These are phyloP conservation scores for Campoletis raptor DNA, from an alignment of 2,888 invertebrate genomes.

Conservation along the genomic window DNA sequence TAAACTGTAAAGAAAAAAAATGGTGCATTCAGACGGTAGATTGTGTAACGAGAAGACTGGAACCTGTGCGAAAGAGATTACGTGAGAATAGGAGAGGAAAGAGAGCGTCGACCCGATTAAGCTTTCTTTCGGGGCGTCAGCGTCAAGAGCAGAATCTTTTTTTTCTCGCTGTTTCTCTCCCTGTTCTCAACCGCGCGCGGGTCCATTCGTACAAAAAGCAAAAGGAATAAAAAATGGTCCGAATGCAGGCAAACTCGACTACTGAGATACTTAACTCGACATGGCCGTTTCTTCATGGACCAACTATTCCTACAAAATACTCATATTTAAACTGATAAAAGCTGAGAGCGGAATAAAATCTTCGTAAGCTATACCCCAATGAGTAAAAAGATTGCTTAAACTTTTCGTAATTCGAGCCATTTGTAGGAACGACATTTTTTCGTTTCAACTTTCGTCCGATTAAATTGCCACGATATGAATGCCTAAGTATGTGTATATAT, in stretches of 20 bases:
- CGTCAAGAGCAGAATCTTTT: constrained; percentile 14
- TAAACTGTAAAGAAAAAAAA: background rate
- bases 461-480: background rate
- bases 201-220: constrained; percentile 19
- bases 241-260: constrained; percentile 59
- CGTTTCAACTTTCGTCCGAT: background rate
- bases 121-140: constrained; percentile 57
- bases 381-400: constrained; percentile 47
- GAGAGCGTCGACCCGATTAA: constrained; percentile 56
- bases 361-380: constrained; percentile 21
- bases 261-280: constrained; percentile 52
- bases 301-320: background rate
- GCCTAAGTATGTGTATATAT: background rate
- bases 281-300: constrained; percentile 6
- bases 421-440: constrained; percentile 15
- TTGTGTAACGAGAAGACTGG: constrained; percentile 22
- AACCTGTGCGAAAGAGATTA: constrained; percentile 56
- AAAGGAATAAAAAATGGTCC: constrained; percentile 39
- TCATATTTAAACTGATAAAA: constrained; percentile 50
- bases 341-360: constrained; percentile 24
- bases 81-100: constrained; percentile 33
- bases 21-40: constrained; percentile 15
- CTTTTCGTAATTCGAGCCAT: constrained; percentile 29
- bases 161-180: background rate
- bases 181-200: background rate